Evolutionary conservation across 2,113 vertebrate genomes (phyloP).

Genomic region (Catharus minimus): DNA sequence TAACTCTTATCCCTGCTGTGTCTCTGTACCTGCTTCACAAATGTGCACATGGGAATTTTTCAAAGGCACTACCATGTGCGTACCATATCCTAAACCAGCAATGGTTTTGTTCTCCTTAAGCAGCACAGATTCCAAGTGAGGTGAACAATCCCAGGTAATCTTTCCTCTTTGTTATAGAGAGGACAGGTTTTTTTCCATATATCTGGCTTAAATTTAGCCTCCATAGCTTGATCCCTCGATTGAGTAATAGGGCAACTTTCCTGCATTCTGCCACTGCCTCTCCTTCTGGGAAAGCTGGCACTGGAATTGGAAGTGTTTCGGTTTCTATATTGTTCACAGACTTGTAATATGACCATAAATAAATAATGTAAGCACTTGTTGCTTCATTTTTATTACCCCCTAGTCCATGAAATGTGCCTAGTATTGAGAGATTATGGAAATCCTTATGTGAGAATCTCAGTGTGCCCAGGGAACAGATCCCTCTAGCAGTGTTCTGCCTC

Average conservation of each 20-base stretch:
- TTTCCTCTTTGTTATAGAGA: not conserved
- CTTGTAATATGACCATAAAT: not conserved
- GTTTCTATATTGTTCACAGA: slow-evolving; percentile 14
- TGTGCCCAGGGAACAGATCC: not conserved
- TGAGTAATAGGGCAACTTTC: not conserved
- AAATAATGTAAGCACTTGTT: slow-evolving; percentile 3
- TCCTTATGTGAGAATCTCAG: fast-evolving
- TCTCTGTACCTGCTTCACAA: not conserved
- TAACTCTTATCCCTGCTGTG: not conserved
- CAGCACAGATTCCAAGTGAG: not conserved
- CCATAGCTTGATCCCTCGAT: not conserved
- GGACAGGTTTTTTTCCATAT: not conserved
- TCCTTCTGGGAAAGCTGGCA: not conserved
- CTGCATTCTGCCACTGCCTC: not conserved
- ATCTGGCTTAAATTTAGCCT: not conserved
- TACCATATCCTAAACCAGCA: not conserved
- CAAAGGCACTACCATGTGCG: not conserved
- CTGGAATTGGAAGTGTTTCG: not conserved
- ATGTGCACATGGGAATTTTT: not conserved
- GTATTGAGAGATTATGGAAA: not conserved
- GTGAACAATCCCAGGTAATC: not conserved
- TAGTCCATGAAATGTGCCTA: not conserved
- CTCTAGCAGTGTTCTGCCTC: not conserved
- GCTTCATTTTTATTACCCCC: not conserved
- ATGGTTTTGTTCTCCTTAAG: not conserved